Base-by-base conservation (phyloP, 2,797 vertebrate species). In the Borostomias antarcticus region DNA sequence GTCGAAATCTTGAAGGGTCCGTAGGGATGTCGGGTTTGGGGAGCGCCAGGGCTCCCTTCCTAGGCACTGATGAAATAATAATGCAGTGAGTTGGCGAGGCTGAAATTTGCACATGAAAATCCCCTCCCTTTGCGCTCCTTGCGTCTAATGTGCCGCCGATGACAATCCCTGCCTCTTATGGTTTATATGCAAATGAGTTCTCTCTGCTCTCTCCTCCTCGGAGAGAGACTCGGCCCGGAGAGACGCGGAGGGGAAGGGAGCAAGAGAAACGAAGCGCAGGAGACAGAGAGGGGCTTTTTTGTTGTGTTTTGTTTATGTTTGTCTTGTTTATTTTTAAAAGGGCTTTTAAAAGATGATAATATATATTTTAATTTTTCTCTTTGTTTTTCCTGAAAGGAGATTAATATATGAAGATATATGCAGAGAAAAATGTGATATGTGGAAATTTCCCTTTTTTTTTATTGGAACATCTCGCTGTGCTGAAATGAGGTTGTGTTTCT, bases 101-200 rank as follows among this genome's bases (percentile, higher is more conserved):
- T 89, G 86, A 86, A 90, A 93, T 92, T 92, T 93, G 90, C 91
- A 92, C 90, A 92, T 93, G 89, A 90, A 91, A 90, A 93, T 90
- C 83, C 75, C 82, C 82, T 82, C 67, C 77, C 77, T 78, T 79
- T 70, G 81, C 82, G 64, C 80, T 81, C 73, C 79, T 79, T 59
- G 86, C 82, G 65, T 90, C 76, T 88, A 84, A 88, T 87, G 85
- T 76, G 74, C 79, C 76, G 53, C 82, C 80, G 77, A 87, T 83
- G 87, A 92, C 87, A 83, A 89, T 90, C 85, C 89, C 81, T 88
- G 81, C 86, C 79, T 87, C 87, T 85, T 74, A 76, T 87, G 88
- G 89, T 92, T 91, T 90, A 90, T 80, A 91, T 92, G 89, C 88
- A 91, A 92, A 93, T 90, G 73, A 71, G 68, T 76, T 79, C 43